phyloP scores from a whole-genome alignment of 2,113 vertebrate species.

The Chauna torquata region DNA sequence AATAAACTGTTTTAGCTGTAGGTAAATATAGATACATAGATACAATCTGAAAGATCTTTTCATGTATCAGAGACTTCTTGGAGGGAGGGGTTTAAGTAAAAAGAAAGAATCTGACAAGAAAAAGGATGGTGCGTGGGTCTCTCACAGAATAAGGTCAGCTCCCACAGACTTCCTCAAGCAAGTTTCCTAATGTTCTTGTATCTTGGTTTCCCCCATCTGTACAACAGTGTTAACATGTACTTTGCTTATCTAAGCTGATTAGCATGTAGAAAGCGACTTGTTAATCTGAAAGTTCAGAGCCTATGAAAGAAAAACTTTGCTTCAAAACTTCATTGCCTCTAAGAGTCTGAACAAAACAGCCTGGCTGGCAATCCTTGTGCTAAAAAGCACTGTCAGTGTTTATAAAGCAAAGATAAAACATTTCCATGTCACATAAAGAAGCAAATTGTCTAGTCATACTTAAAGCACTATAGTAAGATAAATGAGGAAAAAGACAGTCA shows the following conservation, averaged over 20 bases:
- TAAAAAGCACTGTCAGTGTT: conserved; percentile 14
- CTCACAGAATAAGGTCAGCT: conserved; percentile 56
- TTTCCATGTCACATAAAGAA: conserved; percentile 44
- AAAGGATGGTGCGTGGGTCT: conserved; percentile 65
- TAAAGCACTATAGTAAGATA: conserved; percentile 24
- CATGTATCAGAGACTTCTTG: background rate
- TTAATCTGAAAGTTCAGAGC: conserved; percentile 24
- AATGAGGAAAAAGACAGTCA: conserved; percentile 35
- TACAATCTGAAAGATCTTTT: conserved; percentile 49
- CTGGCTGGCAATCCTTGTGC: background rate
- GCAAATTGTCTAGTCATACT: conserved; percentile 68
- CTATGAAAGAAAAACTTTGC: conserved; percentile 18
- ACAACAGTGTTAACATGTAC: conserved; percentile 48
- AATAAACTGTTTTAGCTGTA: conserved; percentile 15
- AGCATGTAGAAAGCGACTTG: conserved; percentile 16
- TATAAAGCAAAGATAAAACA: conserved; percentile 39
- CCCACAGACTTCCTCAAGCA: conserved; percentile 59
- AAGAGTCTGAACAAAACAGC: background rate
- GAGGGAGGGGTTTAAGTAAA: conserved; percentile 22
- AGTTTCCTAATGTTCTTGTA: conserved; percentile 31
- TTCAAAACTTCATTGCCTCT: background rate
- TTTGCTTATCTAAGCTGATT: conserved; percentile 56
- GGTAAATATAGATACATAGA: conserved; percentile 53
- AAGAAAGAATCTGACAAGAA: conserved; percentile 49
- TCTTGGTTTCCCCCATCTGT: conserved; percentile 53